Conservation (phyloP, 2,888 invertebrate genomes). For the Deladenus siricidicola region DNA sequence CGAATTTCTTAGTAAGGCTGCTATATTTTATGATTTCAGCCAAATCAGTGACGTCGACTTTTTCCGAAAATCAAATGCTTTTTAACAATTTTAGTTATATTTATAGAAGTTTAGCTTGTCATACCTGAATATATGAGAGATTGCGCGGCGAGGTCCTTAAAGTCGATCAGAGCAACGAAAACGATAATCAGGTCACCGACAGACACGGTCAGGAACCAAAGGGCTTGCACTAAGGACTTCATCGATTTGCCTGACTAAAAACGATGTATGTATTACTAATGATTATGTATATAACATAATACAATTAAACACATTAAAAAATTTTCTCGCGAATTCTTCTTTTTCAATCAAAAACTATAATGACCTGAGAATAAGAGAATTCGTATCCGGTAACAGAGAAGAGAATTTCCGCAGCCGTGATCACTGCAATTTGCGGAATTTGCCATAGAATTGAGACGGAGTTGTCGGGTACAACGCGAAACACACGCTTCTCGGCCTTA, state of each 20-base stretch:
- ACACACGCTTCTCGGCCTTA: constrained; percentile 7
- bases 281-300: not conserved
- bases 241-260: constrained; percentile 72
- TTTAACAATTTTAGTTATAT: not conserved
- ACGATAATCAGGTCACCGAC: constrained; percentile 87
- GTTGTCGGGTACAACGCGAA: constrained; percentile 30
- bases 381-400: constrained; percentile 57
- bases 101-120: too few species aligned
- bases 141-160: constrained; percentile 33
- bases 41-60: too few species aligned
- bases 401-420: constrained; percentile 57
- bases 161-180: constrained; percentile 60
- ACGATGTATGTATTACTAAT: constrained; percentile 55
- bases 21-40: too few species aligned
- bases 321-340: not conserved
- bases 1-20: too few species aligned
- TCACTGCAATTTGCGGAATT: constrained; percentile 56
- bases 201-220: constrained; percentile 83
- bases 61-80: not conserved
- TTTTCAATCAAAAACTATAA: too few species aligned
- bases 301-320: not conserved
- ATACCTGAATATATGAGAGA: constrained; percentile 42
- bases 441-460: constrained; percentile 55
- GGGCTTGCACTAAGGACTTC: constrained; percentile 86
- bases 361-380: constrained; percentile 53